A percentile compares a stretch with the other conserved stretches of the same genome.
These are phyloP conservation scores for Dryobota labecula DNA, from an alignment of 2,888 invertebrate genomes.

Conservation along the genomic window DNA sequence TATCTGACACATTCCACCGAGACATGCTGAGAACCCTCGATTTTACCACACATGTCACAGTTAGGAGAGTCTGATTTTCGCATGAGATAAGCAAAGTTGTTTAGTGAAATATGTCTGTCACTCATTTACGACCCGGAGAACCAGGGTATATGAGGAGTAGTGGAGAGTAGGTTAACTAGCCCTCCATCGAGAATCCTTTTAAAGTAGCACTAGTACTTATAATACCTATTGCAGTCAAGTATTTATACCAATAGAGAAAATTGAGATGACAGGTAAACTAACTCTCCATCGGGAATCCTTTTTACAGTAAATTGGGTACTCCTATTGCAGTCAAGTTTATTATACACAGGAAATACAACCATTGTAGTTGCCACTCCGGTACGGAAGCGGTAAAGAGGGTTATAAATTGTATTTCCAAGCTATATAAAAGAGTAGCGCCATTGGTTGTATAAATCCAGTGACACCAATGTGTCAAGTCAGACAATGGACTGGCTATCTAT, in stretches of 20 bases:
- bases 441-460: constrained; percentile 30
- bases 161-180: too few species aligned
- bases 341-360: constrained; percentile 1
- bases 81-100: too few species aligned
- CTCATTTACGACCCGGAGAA: too few species aligned
- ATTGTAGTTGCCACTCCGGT: neutral
- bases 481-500: neutral
- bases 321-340: neutral
- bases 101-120: too few species aligned
- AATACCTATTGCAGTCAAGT: too few species aligned
- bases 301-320: neutral
- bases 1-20: too few species aligned
- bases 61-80: too few species aligned
- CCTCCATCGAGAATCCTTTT: too few species aligned
- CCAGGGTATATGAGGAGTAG: too few species aligned
- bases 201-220: too few species aligned
- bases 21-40: too few species aligned
- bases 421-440: neutral
- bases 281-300: neutral
- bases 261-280: neutral
- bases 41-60: too few species aligned
- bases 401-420: constrained; percentile 30
- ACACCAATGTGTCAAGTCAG: neutral
- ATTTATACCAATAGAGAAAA: neutral
- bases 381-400: neutral